These are phyloP conservation scores for Coreius guichenoti DNA, from an alignment of 2,797 vertebrate species.

Conservation along the genomic window DNA sequence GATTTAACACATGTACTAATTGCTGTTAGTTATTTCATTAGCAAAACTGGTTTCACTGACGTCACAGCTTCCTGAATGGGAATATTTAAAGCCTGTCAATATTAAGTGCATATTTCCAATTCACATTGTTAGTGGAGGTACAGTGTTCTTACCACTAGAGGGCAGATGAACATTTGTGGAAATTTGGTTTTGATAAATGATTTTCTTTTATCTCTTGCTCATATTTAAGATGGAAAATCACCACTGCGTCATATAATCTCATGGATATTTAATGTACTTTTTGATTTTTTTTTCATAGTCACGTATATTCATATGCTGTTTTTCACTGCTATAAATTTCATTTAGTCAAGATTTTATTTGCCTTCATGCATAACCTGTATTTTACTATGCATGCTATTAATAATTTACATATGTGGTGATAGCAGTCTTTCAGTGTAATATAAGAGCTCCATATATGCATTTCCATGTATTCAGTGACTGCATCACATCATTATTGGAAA, in stretches of 20 bases:
- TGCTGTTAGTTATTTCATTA: background rate
- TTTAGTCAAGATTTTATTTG: slow-evolving; percentile 48
- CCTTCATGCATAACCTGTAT: slow-evolving; percentile 44
- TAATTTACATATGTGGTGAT: slow-evolving; percentile 62
- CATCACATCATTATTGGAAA: slow-evolving; percentile 39
- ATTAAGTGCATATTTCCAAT: background rate
- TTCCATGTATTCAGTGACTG: slow-evolving; percentile 43
- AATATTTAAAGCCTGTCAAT: background rate
- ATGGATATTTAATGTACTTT: slow-evolving; percentile 56
- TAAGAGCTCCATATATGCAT: slow-evolving; percentile 27
- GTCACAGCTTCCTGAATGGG: background rate
- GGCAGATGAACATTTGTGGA: slow-evolving; percentile 48
- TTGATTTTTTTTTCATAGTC: slow-evolving; percentile 38
- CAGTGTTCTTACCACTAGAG: slow-evolving; percentile 59
- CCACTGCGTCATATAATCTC: slow-evolving; percentile 44
- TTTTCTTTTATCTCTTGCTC: slow-evolving; percentile 47
- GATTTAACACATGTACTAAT: background rate
- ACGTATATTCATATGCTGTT: slow-evolving; percentile 56
- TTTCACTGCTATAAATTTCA: slow-evolving; percentile 49
- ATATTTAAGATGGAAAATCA: slow-evolving; percentile 31
- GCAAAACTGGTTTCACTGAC: background rate
- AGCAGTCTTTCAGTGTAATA: slow-evolving; percentile 19
- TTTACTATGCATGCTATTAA: slow-evolving; percentile 63
- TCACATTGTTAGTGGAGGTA: background rate
- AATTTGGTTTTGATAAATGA: slow-evolving; percentile 42